Percentiles rank a stretch among this genome's conserved stretches.
phyloP scores from a whole-genome alignment of 2,888 invertebrate species.

The Trachelus troglodyta region DNA sequence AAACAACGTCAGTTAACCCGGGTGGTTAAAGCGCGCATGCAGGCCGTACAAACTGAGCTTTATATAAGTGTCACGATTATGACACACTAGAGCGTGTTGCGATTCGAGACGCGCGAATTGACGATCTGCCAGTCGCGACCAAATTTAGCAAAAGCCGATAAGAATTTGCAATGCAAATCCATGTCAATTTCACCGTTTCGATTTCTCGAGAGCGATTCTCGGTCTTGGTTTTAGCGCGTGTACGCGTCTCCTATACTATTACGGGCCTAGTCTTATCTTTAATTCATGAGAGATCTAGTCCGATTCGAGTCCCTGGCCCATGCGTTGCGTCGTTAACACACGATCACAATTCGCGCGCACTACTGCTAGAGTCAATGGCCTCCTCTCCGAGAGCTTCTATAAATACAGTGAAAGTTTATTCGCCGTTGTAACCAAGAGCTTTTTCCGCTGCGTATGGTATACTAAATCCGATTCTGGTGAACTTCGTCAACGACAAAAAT shows the following conservation, averaged over 20 bases:
- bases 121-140: neutral
- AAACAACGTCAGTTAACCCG: neutral
- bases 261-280: neutral
- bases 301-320: neutral
- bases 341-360: conserved; percentile 4
- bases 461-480: too few species aligned
- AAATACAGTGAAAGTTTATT: conserved; percentile 23
- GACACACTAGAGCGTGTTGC: conserved; percentile 63
- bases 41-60: neutral
- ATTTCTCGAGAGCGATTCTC: conserved; percentile 14
- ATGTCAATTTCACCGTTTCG: conserved; percentile 15
- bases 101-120: conserved; percentile 42
- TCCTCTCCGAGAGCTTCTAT: conserved; percentile 14
- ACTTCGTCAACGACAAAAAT: too few species aligned
- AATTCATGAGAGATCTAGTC: neutral
- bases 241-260: neutral
- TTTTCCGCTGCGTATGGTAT: too few species aligned
- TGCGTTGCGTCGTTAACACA: neutral
- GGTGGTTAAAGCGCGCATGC: neutral
- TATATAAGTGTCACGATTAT: conserved; percentile 66
- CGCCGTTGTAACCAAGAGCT: neutral
- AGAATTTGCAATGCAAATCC: conserved; percentile 17
- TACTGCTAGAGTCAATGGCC: conserved; percentile 17
- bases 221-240: neutral
- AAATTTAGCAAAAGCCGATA: neutral